phyloP scores from a whole-genome alignment of 2,113 vertebrate genomes.

The Hassar affinis region DNA sequence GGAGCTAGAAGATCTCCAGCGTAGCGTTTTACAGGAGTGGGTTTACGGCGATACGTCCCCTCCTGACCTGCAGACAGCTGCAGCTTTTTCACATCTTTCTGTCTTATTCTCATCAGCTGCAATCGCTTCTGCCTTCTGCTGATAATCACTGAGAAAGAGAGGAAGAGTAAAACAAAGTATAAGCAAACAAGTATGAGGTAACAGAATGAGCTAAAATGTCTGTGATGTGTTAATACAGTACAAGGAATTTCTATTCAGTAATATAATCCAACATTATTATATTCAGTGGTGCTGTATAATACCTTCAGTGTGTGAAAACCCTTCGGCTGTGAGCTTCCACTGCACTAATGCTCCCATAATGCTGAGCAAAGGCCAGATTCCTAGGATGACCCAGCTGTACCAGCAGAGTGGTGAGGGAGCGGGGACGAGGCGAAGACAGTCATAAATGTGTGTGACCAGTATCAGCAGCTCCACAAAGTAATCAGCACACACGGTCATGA shows the following conservation, averaged over 20 bases:
- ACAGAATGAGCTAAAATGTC: not conserved
- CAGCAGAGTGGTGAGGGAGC: constrained; percentile 84
- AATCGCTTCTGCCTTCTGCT: constrained; percentile 81
- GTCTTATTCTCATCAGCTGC: constrained; percentile 80
- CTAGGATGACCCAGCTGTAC: constrained; percentile 97
- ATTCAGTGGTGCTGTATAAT: constrained; percentile 8
- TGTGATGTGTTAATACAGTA: not conserved
- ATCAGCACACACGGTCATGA: constrained; percentile 92
- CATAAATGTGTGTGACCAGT: constrained; percentile 88
- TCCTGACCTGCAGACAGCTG: constrained; percentile 75
- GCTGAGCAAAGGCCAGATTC: constrained; percentile 89
- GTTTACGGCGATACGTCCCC: constrained; percentile 78
- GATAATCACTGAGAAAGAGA: constrained; percentile 71
- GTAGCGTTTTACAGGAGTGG: constrained; percentile 75
- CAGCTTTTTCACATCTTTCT: constrained; percentile 81
- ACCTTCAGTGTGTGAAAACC: constrained; percentile 97
- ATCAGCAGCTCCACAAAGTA: constrained; percentile 95
- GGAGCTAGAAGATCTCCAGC: constrained; percentile 84
- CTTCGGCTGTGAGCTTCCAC: constrained; percentile 94
- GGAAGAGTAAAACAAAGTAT: not conserved
- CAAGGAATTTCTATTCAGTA: not conserved
- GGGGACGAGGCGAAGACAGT: constrained; percentile 86
- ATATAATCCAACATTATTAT: not conserved
- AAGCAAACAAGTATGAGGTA: not conserved
- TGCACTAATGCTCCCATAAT: constrained; percentile 90